A percentile compares a stretch with the other conserved stretches of the same genome.
Conservation (phyloP, 2,888 invertebrate genomes). For the Parnassius mnemosyne region DNA sequence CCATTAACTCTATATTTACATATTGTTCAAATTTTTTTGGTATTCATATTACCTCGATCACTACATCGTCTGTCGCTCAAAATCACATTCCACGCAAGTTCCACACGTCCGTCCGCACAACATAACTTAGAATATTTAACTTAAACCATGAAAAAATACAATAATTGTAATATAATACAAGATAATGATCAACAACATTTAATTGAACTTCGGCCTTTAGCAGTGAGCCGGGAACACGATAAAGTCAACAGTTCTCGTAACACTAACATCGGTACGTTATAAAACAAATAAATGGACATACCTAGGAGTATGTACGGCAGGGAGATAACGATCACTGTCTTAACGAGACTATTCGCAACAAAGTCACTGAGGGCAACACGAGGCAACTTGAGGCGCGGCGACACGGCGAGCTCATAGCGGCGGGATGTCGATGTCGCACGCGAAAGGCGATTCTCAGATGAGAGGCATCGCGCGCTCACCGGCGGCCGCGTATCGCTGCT, state of each 20-base stretch:
- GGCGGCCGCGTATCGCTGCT: conserved; percentile 81
- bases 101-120: conserved; percentile 62
- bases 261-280: conserved; percentile 67
- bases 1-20: conserved; percentile 78
- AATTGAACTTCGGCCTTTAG: conserved; percentile 62
- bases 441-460: conserved; percentile 84
- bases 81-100: conserved; percentile 46
- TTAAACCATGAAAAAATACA: conserved; percentile 77
- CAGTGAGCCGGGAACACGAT: conserved; percentile 48
- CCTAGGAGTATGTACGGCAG: conserved; percentile 72
- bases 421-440: conserved; percentile 83
- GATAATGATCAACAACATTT: conserved; percentile 72
- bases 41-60: conserved; percentile 76
- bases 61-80: conserved; percentile 64
- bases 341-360: conserved; percentile 59
- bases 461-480: conserved; percentile 83
- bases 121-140: conserved; percentile 73
- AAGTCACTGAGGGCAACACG: conserved; percentile 56
- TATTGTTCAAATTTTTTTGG: conserved; percentile 79
- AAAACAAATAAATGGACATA: conserved; percentile 77
- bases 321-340: conserved; percentile 71
- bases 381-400: conserved; percentile 29
- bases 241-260: conserved; percentile 64
- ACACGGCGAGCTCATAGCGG: conserved; percentile 77
- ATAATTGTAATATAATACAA: conserved; percentile 77